A percentile compares a stretch with the other conserved stretches of the same genome.
These are phyloP conservation scores for Sesia apiformis DNA, from an alignment of 2,888 invertebrate genomes.

Conservation along the genomic window DNA sequence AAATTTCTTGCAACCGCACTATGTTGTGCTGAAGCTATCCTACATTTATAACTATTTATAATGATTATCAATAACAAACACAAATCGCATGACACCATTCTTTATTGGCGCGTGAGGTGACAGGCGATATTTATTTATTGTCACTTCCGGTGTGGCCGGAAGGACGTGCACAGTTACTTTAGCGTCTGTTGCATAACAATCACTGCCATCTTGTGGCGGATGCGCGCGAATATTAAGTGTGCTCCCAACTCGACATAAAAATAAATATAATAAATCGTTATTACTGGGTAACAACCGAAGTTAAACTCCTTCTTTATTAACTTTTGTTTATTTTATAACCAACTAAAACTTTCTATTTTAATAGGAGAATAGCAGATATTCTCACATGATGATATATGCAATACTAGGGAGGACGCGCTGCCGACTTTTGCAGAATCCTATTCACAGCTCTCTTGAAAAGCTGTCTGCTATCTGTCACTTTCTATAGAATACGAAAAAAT, in stretches of 20 bases:
- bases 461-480: too few species aligned
- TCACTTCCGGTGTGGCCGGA: constrained; percentile 38
- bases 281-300: background rate
- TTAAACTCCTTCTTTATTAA: background rate
- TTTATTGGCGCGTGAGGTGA: background rate
- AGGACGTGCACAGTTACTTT: constrained; percentile 45
- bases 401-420: too few species aligned
- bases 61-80: too few species aligned
- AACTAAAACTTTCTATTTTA: background rate
- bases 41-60: too few species aligned
- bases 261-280: background rate
- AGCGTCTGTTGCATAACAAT: constrained; percentile 46
- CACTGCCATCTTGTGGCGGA: constrained; percentile 17
- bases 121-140: constrained; percentile 17
- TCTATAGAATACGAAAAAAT: too few species aligned
- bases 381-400: background rate
- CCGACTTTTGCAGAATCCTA: too few species aligned
- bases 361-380: background rate
- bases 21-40: too few species aligned
- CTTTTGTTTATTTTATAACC: background rate
- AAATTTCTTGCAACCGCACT: too few species aligned
- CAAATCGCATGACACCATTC: background rate
- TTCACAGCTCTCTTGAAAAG: too few species aligned
- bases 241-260: background rate
- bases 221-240: background rate